phyloP scores from a whole-genome alignment of 2,888 invertebrate genomes.

The Cataglyphis altisquamis region DNA sequence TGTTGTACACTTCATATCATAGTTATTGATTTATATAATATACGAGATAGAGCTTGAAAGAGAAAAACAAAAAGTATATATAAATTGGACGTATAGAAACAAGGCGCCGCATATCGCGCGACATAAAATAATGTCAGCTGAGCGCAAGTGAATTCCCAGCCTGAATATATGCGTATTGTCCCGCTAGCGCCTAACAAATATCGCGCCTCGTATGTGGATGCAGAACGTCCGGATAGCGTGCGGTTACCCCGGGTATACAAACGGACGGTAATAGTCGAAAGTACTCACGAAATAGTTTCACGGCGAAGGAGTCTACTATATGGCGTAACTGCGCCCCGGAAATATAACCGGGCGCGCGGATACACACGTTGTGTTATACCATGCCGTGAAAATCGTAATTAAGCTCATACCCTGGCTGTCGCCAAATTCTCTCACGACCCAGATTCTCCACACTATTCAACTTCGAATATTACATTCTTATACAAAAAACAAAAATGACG shows the following conservation, averaged over 20 bases:
- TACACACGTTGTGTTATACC: conserved; percentile 10
- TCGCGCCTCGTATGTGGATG: conserved; percentile 39
- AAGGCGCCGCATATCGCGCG: not conserved
- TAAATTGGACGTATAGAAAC: not conserved
- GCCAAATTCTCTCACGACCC: conserved; percentile 17
- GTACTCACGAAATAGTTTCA: conserved; percentile 52
- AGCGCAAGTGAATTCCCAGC: conserved; percentile 27
- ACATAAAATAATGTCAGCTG: conserved; percentile 14
- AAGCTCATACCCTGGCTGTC: conserved; percentile 26
- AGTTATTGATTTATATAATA: conserved; percentile 11
- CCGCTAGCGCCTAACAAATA: conserved; percentile 58
- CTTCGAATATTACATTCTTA: not conserved
- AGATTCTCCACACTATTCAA: not conserved
- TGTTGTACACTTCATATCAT: not conserved
- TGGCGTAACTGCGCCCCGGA: conserved; percentile 36
- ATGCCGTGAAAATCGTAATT: conserved; percentile 35
- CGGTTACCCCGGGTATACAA: conserved; percentile 32
- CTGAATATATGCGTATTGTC: conserved; percentile 75
- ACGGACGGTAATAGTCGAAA: conserved; percentile 53
- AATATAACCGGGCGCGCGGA: conserved; percentile 35
- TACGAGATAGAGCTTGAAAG: not conserved
- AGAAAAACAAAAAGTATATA: not conserved
- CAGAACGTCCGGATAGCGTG: conserved; percentile 45
- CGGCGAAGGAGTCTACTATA: conserved; percentile 41
- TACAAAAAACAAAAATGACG: not conserved